Evolutionary conservation across 2,113 vertebrate genomes (phyloP).

Genomic region (human (Homo sapiens)): GRCh38 chr2:124547001-124547500

Average conservation of each 20-base stretch:
- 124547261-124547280: neutral
- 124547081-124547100: neutral
- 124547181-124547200: neutral
- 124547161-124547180: too few species aligned
- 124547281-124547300: neutral
- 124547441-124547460: neutral
- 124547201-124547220: neutral
- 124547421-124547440: neutral
- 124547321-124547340: neutral
- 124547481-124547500: accelerated
- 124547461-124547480: neutral
- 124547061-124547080: neutral
- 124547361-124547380: neutral
- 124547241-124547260: neutral
- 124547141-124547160: neutral
- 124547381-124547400: neutral
- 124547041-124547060: neutral
- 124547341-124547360: neutral
- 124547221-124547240: accelerated
- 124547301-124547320: neutral
- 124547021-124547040: neutral
- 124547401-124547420: neutral
- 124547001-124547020: neutral
- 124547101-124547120: neutral
- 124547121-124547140: accelerated